A percentile compares a stretch with the other conserved stretches of the same genome.
Evolutionary conservation across 2,888 invertebrate species (phyloP).

Genomic region (Eupithecia exiguata): DNA sequence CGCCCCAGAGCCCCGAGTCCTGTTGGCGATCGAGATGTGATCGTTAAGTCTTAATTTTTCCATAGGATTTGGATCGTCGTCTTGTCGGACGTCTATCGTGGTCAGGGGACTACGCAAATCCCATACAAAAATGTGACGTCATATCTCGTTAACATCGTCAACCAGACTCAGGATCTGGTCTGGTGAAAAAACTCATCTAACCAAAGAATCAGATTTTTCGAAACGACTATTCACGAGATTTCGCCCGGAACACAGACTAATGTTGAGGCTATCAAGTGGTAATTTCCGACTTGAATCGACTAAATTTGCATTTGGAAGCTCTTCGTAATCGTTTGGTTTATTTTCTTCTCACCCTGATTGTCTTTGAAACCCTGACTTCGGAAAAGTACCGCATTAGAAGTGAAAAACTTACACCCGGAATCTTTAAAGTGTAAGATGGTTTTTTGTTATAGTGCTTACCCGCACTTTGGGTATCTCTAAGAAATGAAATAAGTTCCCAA

Average conservation of each 20-base stretch:
- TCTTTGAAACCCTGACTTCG: background rate
- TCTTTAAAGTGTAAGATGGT: too few relatives aligned
- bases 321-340: constrained; percentile 16
- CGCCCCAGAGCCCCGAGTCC: too few relatives aligned
- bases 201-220: background rate
- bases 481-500: too few relatives aligned
- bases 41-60: too few relatives aligned
- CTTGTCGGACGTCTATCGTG: too few relatives aligned
- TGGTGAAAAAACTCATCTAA: background rate
- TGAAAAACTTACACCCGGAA: background rate
- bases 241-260: constrained; percentile 18
- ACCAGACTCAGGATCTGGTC: background rate
- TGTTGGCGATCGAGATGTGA: too few relatives aligned
- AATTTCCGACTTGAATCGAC: constrained; percentile 22
- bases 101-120: too few relatives aligned
- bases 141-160: too few relatives aligned
- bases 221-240: constrained; percentile 1
- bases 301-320: constrained; percentile 18
- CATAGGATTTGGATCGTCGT: too few relatives aligned
- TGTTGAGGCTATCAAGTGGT: constrained; percentile 8
- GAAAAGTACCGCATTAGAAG: constrained; percentile 1
- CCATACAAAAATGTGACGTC: too few relatives aligned
- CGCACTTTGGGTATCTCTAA: too few relatives aligned
- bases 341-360: constrained; percentile 14
- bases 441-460: too few relatives aligned